Percentiles rank a stretch among this genome's conserved stretches.
phyloP scores from a whole-genome alignment of 2,797 vertebrate genomes.

The Chaetodon trifasciatus region DNA sequence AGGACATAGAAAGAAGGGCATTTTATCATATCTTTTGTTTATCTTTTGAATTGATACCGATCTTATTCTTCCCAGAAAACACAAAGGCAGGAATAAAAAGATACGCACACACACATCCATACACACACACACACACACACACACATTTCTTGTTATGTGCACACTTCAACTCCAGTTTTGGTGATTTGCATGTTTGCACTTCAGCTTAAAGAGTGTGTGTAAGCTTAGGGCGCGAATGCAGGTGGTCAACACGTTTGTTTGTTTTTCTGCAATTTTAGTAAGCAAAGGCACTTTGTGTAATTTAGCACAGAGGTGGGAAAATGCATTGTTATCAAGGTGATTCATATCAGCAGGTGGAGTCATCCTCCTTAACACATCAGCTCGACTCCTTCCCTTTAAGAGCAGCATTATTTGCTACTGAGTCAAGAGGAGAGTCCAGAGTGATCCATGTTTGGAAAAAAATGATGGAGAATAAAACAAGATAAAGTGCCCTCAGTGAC shows the following conservation, averaged over 20 bases:
- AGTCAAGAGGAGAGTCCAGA: neutral
- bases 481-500: neutral
- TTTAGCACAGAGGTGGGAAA: neutral
- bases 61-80: slow-evolving; percentile 37
- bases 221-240: neutral
- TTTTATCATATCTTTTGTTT: slow-evolving; percentile 66
- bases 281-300: neutral
- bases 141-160: neutral
- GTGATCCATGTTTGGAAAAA: neutral
- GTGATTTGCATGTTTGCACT: slow-evolving; percentile 14
- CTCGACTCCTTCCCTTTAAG: slow-evolving; percentile 12
- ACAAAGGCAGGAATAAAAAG: slow-evolving; percentile 42
- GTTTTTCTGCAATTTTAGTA: neutral
- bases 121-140: neutral
- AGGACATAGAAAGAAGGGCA: slow-evolving; percentile 65
- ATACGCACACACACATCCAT: neutral
- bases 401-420: slow-evolving; percentile 16
- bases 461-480: no score
- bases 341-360: slow-evolving; percentile 21
- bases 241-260: neutral
- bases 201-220: neutral
- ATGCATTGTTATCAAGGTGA: neutral
- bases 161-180: slow-evolving; percentile 1
- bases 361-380: slow-evolving; percentile 30
- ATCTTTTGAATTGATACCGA: slow-evolving; percentile 52